phyloP scores from a whole-genome alignment of 2,113 vertebrate species.

The Lagopus leucura region DNA sequence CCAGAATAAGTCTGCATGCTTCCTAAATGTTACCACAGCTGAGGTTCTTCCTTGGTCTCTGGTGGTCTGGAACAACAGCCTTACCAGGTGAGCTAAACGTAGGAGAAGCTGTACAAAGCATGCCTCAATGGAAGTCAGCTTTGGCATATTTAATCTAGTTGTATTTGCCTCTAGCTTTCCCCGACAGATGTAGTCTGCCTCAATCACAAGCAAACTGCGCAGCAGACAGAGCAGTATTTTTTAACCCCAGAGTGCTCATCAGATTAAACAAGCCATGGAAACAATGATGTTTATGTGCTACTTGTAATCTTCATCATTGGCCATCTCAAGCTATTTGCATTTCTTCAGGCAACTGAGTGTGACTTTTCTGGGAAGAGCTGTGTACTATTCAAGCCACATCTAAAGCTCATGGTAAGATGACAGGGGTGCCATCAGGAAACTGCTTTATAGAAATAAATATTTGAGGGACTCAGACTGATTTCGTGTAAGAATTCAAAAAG shows the following conservation, averaged over 20 bases:
- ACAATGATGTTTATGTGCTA: neutral
- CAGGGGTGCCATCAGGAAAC: neutral
- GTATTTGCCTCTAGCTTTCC: neutral
- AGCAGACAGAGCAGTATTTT: neutral
- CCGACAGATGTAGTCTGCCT: neutral
- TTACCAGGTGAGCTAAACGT: neutral
- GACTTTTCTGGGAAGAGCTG: rapidly evolving
- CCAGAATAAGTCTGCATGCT: neutral
- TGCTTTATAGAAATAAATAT: neutral
- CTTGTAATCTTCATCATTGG: neutral
- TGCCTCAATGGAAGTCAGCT: neutral
- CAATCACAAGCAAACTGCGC: neutral
- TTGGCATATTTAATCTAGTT: neutral
- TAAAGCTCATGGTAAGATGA: neutral
- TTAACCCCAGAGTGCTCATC: neutral
- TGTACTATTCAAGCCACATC: neutral
- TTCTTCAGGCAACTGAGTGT: neutral
- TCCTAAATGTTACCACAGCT: neutral
- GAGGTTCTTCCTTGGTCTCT: neutral
- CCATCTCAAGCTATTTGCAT: neutral
- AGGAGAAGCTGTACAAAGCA: neutral
- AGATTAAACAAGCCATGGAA: neutral
- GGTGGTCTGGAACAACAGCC: neutral
- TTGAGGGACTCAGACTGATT: neutral
- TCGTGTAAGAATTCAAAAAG: neutral